Base-by-base conservation (phyloP, 2,113 vertebrate species). In the Carassius auratus region DNA sequence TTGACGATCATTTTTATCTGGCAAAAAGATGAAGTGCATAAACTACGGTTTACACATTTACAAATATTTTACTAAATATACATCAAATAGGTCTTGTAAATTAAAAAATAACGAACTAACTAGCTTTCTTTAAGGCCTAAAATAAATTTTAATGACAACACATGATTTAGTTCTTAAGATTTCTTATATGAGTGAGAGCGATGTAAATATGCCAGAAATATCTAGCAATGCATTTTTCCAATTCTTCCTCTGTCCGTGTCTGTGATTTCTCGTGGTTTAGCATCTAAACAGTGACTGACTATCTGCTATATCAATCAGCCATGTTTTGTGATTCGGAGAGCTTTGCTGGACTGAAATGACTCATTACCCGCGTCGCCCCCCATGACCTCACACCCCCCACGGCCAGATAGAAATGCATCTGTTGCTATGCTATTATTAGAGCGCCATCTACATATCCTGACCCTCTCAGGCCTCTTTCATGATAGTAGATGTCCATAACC, bases 341-440 rank as follows among this genome's bases (percentile, higher is more conserved):
- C 64, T 59, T 84, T 12, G 3, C 36, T 88, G 87, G 89, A 89
- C 88, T 38, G 4, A 38, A 38, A 6, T 88, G 89, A 71, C 87
- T 77, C 86, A 81, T 88, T 71, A 91, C 89, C 69, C 69, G 87
- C 87, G 87, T 90, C 89, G 89, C 85, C 83, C 87, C 87, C 89
- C 76, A 85, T 77, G 83, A 85, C 68, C 89, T 85, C 64, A 73
- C 84, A 89, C 81, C 74, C 86, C 55, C 83, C 78, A 61, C 19
- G 21, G 62, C 55, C 62, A 85, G 91, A 90, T 86, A 81, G 82
- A 88, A 91, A 89, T 89, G 89, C 93, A 92, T 94, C 93, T 94
- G 92, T 93, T 89, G 90, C 91, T 84, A 88, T 76, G 90, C 90
- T 94, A 95, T 94, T 94, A 92, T 93, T 95, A 94, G 93, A 89